Evolutionary conservation across 2,113 vertebrate genomes (phyloP).

Genomic region (Psephotus haematonotus): DNA sequence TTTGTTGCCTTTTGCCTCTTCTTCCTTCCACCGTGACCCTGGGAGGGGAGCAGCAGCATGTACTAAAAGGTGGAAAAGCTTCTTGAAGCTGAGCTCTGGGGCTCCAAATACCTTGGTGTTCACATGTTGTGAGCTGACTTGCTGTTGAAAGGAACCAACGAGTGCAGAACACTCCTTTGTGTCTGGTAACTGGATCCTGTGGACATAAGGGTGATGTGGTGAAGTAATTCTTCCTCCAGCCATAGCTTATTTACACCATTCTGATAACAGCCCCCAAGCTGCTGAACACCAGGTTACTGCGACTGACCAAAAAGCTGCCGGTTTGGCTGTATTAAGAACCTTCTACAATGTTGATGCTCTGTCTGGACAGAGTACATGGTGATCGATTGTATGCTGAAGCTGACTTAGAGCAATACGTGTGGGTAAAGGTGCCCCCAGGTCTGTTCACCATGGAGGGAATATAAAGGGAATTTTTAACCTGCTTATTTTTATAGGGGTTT

Average conservation of each 20-base stretch:
- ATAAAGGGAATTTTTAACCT: slow-evolving; percentile 41
- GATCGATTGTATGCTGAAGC: not conserved
- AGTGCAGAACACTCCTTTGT: slow-evolving; percentile 31
- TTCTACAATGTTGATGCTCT: not conserved
- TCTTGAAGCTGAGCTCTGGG: not conserved
- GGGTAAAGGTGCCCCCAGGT: not conserved
- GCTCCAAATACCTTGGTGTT: not conserved
- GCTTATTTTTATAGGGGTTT: slow-evolving; percentile 14
- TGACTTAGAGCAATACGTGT: not conserved
- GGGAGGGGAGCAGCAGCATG: not conserved
- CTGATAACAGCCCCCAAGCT: not conserved
- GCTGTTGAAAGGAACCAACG: not conserved
- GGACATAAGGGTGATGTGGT: not conserved
- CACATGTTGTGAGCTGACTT: not conserved
- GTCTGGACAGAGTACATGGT: not conserved
- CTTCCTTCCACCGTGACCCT: not conserved
- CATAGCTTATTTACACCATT: not conserved
- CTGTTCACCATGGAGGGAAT: not conserved
- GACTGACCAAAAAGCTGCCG: slow-evolving; percentile 48
- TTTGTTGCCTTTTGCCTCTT: slow-evolving; percentile 44
- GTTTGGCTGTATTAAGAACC: not conserved
- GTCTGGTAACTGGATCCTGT: slow-evolving; percentile 31
- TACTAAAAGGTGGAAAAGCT: not conserved
- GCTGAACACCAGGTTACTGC: slow-evolving; percentile 15
- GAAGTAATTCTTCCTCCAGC: not conserved